Evolutionary conservation across 2,113 vertebrate genomes (phyloP).

Genomic region (Hepsetus odoe): DNA sequence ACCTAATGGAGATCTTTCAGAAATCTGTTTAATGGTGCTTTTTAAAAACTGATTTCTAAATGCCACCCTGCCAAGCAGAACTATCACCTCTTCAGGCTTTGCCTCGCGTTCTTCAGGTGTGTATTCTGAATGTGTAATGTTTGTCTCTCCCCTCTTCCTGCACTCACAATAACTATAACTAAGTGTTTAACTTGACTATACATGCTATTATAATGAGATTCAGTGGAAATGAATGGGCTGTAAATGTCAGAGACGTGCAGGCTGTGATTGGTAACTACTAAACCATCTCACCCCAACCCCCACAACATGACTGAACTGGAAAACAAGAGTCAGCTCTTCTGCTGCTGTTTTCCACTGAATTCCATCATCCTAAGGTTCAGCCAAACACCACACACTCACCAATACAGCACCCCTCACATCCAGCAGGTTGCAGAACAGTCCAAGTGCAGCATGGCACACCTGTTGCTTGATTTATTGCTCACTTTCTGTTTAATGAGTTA

Average conservation of each 20-base stretch:
- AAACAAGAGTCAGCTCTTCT: constrained; percentile 65
- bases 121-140: constrained; percentile 3
- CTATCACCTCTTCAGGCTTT: not conserved
- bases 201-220: constrained; percentile 56
- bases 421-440: constrained; percentile 16
- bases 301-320: constrained; percentile 67
- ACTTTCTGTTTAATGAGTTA: too few species aligned
- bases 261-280: constrained; percentile 64
- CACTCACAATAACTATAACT: constrained; percentile 65
- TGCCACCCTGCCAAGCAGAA: not conserved
- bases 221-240: constrained; percentile 56
- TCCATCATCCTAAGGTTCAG: constrained; percentile 65
- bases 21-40: too few species aligned
- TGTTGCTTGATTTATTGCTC: too few species aligned
- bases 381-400: too few species aligned
- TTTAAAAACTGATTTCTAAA: too few species aligned
- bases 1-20: too few species aligned
- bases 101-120: not conserved
- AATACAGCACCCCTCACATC: constrained; percentile 4
- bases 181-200: constrained; percentile 75
- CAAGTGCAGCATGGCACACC: too few species aligned
- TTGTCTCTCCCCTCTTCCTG: not conserved
- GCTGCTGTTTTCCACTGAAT: constrained; percentile 61
- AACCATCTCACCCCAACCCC: constrained; percentile 13
- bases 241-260: constrained; percentile 61